Conservation (phyloP, 2,113 vertebrate genomes). For the Scomber scombrus region DNA sequence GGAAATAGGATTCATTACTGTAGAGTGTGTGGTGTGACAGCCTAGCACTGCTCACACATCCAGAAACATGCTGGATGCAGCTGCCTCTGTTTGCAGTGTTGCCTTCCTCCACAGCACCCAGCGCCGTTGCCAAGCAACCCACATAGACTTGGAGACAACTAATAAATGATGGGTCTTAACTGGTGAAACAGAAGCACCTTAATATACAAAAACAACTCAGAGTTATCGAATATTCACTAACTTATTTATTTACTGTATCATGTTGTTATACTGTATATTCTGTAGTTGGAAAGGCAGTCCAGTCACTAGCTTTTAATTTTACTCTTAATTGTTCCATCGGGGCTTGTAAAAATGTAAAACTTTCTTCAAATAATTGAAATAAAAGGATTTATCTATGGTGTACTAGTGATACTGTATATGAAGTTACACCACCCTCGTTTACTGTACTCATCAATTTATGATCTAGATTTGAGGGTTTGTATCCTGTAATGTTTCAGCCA, state of each 20-base stretch:
- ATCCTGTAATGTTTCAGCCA: too few relatives aligned
- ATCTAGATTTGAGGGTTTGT: background rate
- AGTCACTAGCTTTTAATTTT: background rate
- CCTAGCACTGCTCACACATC: slow-evolving; percentile 68
- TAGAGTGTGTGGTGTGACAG: slow-evolving; percentile 48
- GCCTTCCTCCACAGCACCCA: slow-evolving; percentile 75
- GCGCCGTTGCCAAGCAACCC: slow-evolving; percentile 82
- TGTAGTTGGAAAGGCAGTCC: background rate
- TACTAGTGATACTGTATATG: background rate
- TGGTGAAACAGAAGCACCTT: slow-evolving; percentile 55
- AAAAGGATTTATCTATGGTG: background rate
- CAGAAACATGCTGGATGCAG: slow-evolving; percentile 75
- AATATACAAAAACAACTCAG: slow-evolving; percentile 29
- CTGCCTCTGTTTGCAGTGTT: slow-evolving; percentile 76
- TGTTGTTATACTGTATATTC: background rate
- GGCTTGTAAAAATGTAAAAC: background rate
- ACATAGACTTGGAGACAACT: slow-evolving; percentile 76
- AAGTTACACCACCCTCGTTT: background rate
- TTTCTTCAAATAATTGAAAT: background rate
- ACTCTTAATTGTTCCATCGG: background rate
- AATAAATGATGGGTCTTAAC: slow-evolving; percentile 66
- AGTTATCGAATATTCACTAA: background rate
- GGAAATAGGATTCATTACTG: slow-evolving; percentile 45
- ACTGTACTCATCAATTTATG: background rate
- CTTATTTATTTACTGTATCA: background rate